Evolutionary conservation across 1,140 invertebrate genomes (phyloP).

Genomic region (Orius laevigatus): DNA sequence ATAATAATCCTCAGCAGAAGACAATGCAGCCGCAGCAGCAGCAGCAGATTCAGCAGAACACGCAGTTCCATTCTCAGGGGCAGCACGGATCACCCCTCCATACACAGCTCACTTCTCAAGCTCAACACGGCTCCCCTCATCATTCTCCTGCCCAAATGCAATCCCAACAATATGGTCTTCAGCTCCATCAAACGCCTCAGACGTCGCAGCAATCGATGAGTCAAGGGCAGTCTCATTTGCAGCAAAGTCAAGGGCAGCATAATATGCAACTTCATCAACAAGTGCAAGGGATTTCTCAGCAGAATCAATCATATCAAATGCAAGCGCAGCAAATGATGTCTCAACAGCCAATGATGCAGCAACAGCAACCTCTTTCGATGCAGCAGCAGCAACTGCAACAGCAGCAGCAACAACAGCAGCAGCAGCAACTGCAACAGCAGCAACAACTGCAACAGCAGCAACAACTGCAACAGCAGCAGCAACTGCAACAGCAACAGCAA

Average conservation of each 20-base stretch:
- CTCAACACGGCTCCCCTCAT: constrained; percentile 14
- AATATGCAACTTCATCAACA: too few species aligned
- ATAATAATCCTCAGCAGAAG: constrained; percentile 14
- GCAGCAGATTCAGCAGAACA: constrained; percentile 11
- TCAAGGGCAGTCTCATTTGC: background rate
- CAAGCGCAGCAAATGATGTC: constrained; percentile 1
- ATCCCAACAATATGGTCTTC: background rate
- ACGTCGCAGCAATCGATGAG: constrained; percentile 2
- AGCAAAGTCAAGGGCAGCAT: constrained; percentile 4
- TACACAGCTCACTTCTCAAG: constrained; percentile 12
- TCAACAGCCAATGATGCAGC: background rate
- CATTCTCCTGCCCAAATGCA: constrained; percentile 8
- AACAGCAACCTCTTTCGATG: constrained; percentile 15
- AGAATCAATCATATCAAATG: constrained; percentile 5
- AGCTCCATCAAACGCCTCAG: constrained; percentile 8
- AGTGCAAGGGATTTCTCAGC: too few species aligned
- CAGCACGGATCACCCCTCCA: constrained; percentile 11
- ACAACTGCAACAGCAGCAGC: constrained; percentile 14
- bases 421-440: constrained; percentile 17
- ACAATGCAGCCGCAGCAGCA: constrained; percentile 13
- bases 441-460: constrained; percentile 16
- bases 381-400: constrained; percentile 21
- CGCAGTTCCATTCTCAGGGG: constrained; percentile 16
- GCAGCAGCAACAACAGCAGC: constrained; percentile 18
- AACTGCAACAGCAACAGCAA: constrained; percentile 15